Evolutionary conservation across 2,888 invertebrate species (phyloP).

Genomic region (Kryphioiulus occultus): DNA sequence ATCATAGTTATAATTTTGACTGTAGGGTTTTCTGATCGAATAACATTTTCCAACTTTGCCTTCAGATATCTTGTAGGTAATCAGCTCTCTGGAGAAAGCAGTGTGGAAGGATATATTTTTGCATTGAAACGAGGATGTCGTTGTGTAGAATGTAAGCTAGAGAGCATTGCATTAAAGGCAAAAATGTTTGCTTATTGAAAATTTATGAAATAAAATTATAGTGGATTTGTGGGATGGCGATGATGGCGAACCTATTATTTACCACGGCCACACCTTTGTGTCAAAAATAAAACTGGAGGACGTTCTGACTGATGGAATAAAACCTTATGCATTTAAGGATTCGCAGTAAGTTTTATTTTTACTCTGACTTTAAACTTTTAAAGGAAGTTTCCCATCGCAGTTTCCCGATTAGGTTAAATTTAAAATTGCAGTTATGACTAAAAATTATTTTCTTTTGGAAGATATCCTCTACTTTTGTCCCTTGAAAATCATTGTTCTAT

Average conservation of each 20-base stretch:
- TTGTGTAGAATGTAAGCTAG: constrained; percentile 68
- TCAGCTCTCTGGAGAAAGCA: constrained; percentile 69
- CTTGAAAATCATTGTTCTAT: constrained; percentile 64
- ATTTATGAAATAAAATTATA: constrained; percentile 59
- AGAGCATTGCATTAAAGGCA: too few species aligned
- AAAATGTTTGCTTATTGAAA: too few species aligned
- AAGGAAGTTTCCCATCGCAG: neutral
- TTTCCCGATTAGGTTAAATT: neutral
- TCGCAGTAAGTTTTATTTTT: constrained; percentile 59
- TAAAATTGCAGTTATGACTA: neutral
- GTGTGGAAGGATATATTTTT: constrained; percentile 69
- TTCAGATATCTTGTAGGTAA: constrained; percentile 68
- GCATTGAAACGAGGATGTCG: constrained; percentile 69
- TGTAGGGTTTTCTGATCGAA: too few species aligned
- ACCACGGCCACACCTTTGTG: constrained; percentile 68
- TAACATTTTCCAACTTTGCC: too few species aligned
- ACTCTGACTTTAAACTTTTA: neutral
- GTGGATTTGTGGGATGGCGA: constrained; percentile 70
- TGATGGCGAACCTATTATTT: constrained; percentile 67
- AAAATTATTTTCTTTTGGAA: neutral
- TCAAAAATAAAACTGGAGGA: constrained; percentile 64
- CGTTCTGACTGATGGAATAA: constrained; percentile 64
- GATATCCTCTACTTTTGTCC: constrained; percentile 42
- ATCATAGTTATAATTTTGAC: too few species aligned
- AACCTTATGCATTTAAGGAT: constrained; percentile 64